Evolutionary conservation across 2,113 vertebrate genomes (phyloP), one percentile per base, ranked within the genome.

Genomic region (Aplodontia rufa): DNA sequence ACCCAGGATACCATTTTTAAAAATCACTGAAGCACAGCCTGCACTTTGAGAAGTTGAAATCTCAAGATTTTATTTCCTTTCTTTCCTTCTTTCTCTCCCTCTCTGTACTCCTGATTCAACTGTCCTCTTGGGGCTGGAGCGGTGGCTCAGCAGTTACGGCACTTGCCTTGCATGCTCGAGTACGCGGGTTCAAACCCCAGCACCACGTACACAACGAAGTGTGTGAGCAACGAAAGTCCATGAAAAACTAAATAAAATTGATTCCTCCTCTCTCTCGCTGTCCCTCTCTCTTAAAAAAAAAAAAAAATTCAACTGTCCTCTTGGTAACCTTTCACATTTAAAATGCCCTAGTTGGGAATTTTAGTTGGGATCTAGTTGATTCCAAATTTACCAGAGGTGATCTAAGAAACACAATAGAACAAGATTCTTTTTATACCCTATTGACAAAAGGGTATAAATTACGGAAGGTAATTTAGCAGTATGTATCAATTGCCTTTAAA

Each of bases 1-100:
- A 17, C 35, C 58, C 26, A 17, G 62, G n/a, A 58, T 45, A 53
- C n/a, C 37, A 47, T 3, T 0, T n/a, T 0, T n/a, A 12, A 47
- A 72, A 20, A 42, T 28, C 72, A 68, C 20, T 22, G 24, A 24
- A 42, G 14, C 81, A 47, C 7, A 42, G 47, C 17, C 40, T 16
- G 51, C 22, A 13, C 1, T 28, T 32, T 26, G 16, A 53, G 51
- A 14, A 87, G 47, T 42, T 47, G 28, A 92, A 42, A 60, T 20
- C 26, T 4, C 55, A 51, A 91, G 76, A 69, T 30, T 13, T 2
- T 81, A 2, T 3, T 17, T 20, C 68, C 32, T 71, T 92, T 64
- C 30, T 45, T 74, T 68, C n/a, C 4, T 19, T 68, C 13, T 19
- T 1, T 51, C 3, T 79, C 71, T 37, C 60, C 64, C 20, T 74